Evolutionary conservation across 2,113 vertebrate species (phyloP).

Genomic region (Apodemus sylvaticus): DNA sequence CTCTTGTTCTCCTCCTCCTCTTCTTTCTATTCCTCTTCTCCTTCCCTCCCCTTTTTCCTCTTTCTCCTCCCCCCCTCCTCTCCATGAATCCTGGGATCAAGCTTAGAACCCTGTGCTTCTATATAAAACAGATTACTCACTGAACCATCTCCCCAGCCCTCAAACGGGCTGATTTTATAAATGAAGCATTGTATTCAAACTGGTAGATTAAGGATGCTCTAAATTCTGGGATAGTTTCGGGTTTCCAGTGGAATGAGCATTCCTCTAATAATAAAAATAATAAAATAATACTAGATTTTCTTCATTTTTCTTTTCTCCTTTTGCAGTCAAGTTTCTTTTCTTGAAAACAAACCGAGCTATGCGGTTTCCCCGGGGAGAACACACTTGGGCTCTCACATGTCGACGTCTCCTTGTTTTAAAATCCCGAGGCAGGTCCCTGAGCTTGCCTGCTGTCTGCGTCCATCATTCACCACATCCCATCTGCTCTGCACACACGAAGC

Average conservation of each 20-base stretch:
- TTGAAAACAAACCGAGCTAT: conserved; percentile 20
- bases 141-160: background rate
- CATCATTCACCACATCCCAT: too few relatives aligned
- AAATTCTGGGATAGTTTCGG: background rate
- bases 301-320: background rate
- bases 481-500: background rate
- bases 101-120: background rate
- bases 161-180: background rate
- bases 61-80: too few relatives aligned
- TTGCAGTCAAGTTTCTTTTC: background rate
- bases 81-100: background rate
- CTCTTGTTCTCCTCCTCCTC: too few relatives aligned
- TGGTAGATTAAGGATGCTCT: background rate
- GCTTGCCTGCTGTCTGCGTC: background rate
- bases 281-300: background rate
- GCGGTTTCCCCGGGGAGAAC: background rate
- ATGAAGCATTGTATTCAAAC: background rate
- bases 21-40: too few relatives aligned
- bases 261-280: background rate
- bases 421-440: background rate
- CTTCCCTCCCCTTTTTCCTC: too few relatives aligned
- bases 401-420: background rate
- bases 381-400: background rate
- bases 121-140: background rate
- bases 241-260: background rate